These are phyloP conservation scores for Epizoanthus ramosus DNA, from an alignment of 92 coral and sea anemone species.

Conservation along the genomic window DNA sequence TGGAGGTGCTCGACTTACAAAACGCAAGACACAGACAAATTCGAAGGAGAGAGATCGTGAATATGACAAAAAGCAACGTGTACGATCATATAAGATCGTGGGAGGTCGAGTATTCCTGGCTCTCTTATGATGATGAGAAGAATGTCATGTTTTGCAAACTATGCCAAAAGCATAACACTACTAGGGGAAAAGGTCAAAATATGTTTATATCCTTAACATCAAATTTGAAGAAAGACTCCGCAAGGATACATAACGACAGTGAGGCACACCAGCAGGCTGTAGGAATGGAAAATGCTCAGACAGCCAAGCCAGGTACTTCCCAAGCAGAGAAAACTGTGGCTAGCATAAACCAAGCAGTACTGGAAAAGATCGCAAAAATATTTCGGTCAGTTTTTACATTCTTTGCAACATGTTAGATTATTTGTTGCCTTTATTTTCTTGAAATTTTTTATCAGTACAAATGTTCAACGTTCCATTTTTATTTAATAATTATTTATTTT, in stretches of 20 bases:
- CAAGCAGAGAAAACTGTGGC: slow-evolving; percentile 4
- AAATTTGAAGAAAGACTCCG: slow-evolving; percentile 6
- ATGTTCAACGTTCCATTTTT: no score
- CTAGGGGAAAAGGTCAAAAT: slow-evolving; percentile 9
- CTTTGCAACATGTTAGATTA: neutral
- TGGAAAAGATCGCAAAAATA: neutral
- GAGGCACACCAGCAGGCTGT: slow-evolving; percentile 17
- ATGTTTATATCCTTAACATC: slow-evolving; percentile 1
- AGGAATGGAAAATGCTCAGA: neutral
- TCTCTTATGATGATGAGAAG: no score
- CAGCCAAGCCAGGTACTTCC: slow-evolving; percentile 19
- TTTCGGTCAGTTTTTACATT: slow-evolving; percentile 3
- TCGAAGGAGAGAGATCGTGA: no score
- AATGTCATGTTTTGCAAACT: neutral
- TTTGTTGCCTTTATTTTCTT: no score
- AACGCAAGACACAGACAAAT: no score
- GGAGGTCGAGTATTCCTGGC: no score
- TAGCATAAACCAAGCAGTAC: neutral
- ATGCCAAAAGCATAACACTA: neutral
- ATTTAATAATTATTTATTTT: no score
- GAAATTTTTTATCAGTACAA: no score
- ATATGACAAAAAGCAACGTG: no score
- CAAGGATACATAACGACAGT: neutral
- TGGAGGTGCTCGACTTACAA: no score
- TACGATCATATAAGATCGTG: no score